Evolutionary conservation across 1,140 invertebrate genomes (phyloP).

Genomic region (Ectropis grisescens): DNA sequence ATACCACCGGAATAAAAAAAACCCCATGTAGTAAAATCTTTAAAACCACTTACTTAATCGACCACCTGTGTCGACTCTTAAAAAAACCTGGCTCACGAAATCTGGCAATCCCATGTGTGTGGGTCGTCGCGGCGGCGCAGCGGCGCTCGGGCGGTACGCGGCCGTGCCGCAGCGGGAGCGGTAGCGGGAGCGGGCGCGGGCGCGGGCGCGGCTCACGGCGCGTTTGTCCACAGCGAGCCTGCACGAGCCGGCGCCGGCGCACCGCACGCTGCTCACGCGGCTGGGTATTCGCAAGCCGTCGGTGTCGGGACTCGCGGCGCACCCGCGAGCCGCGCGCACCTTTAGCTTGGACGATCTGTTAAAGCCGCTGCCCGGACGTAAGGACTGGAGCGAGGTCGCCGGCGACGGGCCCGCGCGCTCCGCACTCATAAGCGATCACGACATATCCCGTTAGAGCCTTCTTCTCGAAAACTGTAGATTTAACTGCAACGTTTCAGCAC

Average conservation of each 20-base stretch:
- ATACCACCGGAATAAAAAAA: no score
- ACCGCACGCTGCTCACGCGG: conserved; percentile 79
- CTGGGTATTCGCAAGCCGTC: conserved; percentile 86
- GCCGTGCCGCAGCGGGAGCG: conserved; percentile 39
- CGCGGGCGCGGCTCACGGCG: conserved; percentile 19
- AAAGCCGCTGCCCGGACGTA: conserved; percentile 80
- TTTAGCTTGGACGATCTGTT: conserved; percentile 88
- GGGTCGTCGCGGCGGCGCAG: conserved; percentile 32
- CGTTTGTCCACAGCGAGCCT: conserved; percentile 48
- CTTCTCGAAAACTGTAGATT: no score
- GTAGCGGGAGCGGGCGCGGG: neutral
- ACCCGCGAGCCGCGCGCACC: conserved; percentile 75
- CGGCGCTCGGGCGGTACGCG: conserved; percentile 34
- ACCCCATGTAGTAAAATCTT: no score
- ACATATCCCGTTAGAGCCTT: no score
- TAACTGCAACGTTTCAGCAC: no score
- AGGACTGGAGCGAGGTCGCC: conserved; percentile 69
- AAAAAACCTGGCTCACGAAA: conserved; percentile 13
- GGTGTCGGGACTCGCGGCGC: conserved; percentile 78
- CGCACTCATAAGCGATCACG: conserved; percentile 20
- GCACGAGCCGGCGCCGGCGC: conserved; percentile 54
- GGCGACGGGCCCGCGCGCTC: conserved; percentile 32
- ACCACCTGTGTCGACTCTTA: no score
- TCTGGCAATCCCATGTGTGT: conserved; percentile 27
- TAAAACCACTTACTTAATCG: no score